Conservation (phyloP, 2,797 vertebrate genomes). For the Staurois parvus region DNA sequence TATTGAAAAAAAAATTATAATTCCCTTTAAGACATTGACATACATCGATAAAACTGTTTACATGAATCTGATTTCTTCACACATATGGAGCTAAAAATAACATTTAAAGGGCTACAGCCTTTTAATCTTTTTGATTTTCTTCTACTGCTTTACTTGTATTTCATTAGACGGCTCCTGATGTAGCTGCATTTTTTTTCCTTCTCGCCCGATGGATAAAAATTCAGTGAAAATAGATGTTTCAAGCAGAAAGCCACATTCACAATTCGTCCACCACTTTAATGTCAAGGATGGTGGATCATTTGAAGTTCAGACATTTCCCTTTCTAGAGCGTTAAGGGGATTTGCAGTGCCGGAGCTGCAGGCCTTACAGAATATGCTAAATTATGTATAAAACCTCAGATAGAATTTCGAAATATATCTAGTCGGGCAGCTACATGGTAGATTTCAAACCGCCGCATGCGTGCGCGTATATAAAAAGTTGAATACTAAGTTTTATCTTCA, state of each 20-base stretch:
- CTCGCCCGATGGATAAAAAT: neutral
- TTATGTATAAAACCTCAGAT: constrained; percentile 44
- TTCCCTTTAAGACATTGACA: no score
- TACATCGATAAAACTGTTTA: no score
- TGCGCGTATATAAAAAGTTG: neutral
- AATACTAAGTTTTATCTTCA: constrained; percentile 19
- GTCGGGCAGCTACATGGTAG: constrained; percentile 17
- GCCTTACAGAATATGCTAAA: constrained; percentile 44
- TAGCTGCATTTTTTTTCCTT: constrained; percentile 10
- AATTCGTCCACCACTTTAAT: constrained; percentile 28
- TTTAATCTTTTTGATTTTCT: neutral
- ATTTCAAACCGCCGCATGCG: neutral
- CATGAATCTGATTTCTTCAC: no score
- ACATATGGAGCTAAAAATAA: no score
- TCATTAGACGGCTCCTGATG: neutral
- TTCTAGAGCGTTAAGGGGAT: constrained; percentile 14
- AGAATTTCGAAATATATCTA: constrained; percentile 12
- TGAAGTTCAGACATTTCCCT: constrained; percentile 31
- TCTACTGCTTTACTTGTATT: neutral
- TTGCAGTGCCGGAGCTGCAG: constrained; percentile 15
- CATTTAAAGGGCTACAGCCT: no score
- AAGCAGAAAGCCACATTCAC: constrained; percentile 6
- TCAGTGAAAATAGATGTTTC: constrained; percentile 20
- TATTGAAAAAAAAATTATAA: no score
- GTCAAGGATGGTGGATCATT: constrained; percentile 28